phyloP scores from a whole-genome alignment of 2,113 vertebrate species.

The Terrapene triunguis region DNA sequence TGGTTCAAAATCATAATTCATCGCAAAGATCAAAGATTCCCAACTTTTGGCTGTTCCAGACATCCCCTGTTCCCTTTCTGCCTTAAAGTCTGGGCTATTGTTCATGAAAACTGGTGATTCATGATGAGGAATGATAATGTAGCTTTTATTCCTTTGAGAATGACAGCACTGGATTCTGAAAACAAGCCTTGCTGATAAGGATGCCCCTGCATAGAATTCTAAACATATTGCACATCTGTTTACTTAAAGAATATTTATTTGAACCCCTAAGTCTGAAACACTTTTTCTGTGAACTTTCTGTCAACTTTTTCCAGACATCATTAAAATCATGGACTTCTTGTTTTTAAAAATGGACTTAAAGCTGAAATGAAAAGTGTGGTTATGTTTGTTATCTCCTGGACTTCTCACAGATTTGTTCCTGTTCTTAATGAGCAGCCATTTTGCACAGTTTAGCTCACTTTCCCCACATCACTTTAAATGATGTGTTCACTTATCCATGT shows the following conservation, averaged over 20 bases:
- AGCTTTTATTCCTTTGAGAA: constrained; percentile 30
- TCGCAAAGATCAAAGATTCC: constrained; percentile 28
- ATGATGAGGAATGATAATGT: not conserved
- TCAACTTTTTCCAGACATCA: not conserved
- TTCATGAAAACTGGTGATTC: constrained; percentile 24
- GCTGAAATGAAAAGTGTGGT: not conserved
- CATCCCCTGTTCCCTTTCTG: not conserved
- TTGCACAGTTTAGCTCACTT: not conserved
- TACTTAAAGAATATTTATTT: not conserved
- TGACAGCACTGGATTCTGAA: not conserved
- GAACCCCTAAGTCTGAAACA: not conserved
- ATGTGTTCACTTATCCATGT: not conserved
- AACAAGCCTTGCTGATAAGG: not conserved
- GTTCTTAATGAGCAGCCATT: not conserved
- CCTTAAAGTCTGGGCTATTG: not conserved
- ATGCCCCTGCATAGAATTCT: constrained; percentile 1
- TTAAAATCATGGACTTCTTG: not conserved
- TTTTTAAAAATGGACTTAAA: not conserved
- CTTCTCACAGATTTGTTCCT: not conserved
- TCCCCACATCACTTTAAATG: not conserved
- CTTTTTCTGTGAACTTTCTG: not conserved
- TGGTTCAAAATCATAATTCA: constrained; percentile 17
- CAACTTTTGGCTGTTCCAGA: not conserved
- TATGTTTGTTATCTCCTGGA: not conserved
- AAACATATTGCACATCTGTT: not conserved